These are phyloP conservation scores for Drosophila demipolita DNA, from an alignment of 2,888 invertebrate species.

Conservation along the genomic window DNA sequence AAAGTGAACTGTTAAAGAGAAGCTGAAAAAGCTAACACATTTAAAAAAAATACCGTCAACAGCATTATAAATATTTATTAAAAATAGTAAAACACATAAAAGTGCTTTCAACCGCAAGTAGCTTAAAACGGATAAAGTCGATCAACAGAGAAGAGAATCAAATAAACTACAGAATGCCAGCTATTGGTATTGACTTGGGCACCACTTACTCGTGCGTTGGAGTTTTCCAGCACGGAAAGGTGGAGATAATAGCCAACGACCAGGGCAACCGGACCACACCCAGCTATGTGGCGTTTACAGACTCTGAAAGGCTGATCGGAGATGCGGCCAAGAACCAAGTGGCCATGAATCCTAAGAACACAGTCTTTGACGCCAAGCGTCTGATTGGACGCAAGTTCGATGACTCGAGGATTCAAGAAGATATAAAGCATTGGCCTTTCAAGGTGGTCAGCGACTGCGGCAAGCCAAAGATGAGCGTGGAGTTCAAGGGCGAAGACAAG, in stretches of 20 bases:
- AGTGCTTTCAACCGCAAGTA: not conserved
- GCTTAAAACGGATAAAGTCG: not conserved
- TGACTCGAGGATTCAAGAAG: slow-evolving; percentile 95
- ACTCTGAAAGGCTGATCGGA: slow-evolving; percentile 93
- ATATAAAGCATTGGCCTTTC: slow-evolving; percentile 98
- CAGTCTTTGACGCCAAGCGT: slow-evolving; percentile 97
- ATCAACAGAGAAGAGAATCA: not conserved
- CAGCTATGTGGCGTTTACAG: slow-evolving; percentile 92
- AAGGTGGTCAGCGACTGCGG: slow-evolving; percentile 92
- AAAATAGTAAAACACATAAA: not conserved
- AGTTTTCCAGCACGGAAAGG: slow-evolving; percentile 92
- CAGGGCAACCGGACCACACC: slow-evolving; percentile 94
- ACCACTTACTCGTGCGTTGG: slow-evolving; percentile 95
- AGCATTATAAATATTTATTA: not conserved
- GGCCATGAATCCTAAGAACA: slow-evolving; percentile 95
- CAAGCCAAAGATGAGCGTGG: slow-evolving; percentile 92
- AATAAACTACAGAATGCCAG: slow-evolving; percentile 21
- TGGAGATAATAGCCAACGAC: slow-evolving; percentile 93
- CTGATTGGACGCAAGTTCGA: slow-evolving; percentile 96
- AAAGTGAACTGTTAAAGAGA: not conserved
- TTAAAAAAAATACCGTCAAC: not conserved
- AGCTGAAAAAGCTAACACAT: slow-evolving; percentile 9
- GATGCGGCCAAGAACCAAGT: slow-evolving; percentile 94
- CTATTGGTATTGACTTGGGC: slow-evolving; percentile 56
- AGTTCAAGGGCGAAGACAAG: slow-evolving; percentile 95